A percentile compares a stretch with the other conserved stretches of the same genome.
Conservation (phyloP, 2,113 vertebrate genomes). For the Xenus cinereus region DNA sequence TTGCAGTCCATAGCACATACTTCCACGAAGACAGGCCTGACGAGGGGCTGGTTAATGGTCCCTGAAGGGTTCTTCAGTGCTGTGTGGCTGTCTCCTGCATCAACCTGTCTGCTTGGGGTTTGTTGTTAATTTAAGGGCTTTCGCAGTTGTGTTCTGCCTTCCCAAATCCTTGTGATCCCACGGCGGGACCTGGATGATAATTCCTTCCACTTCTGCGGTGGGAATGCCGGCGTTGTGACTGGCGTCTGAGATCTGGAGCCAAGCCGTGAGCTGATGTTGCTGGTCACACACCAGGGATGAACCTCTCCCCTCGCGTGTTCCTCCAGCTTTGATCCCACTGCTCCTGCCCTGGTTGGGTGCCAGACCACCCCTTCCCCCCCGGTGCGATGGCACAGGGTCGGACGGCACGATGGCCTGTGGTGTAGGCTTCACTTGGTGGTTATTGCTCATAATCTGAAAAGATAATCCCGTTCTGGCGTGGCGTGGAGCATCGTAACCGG, state of each 20-base stretch:
- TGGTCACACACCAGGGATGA: rapidly evolving
- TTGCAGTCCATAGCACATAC: not conserved
- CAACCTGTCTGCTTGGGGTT: not conserved
- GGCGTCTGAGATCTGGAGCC: not conserved
- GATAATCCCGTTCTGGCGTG: not conserved
- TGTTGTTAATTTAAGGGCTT: not conserved
- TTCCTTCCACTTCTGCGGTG: not conserved
- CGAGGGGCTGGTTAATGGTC: not conserved
- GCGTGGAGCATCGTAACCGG: not conserved
- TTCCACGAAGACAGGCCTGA: not conserved
- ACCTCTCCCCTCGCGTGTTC: not conserved
- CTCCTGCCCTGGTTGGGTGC: not conserved
- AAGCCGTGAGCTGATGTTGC: not conserved
- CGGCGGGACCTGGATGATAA: rapidly evolving
- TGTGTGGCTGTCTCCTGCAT: not conserved
- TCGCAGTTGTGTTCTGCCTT: not conserved
- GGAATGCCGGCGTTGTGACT: rapidly evolving
- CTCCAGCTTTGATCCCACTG: rapidly evolving
- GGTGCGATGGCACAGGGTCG: rapidly evolving
- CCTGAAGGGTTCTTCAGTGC: not conserved
- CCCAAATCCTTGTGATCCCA: not conserved
- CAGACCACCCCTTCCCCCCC: not conserved
- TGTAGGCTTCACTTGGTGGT: not conserved
- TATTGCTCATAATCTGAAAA: not conserved
- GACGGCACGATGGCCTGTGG: not conserved